Conservation (phyloP, 2,797 vertebrate genomes). For the Crocidura indochinensis region DNA sequence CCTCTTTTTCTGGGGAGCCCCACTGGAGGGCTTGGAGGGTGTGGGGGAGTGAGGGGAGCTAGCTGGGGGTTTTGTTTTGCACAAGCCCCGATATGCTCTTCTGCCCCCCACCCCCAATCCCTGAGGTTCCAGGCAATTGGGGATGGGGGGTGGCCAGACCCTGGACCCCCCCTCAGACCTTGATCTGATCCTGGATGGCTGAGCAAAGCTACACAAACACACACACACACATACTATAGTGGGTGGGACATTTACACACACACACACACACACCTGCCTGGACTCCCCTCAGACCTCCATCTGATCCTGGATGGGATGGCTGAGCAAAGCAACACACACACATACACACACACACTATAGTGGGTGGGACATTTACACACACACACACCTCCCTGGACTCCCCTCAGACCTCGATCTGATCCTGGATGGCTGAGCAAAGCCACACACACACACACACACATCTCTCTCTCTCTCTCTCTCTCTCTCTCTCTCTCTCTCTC, state of each 20-base stretch:
- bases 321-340: too few relatives aligned
- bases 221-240: too few relatives aligned
- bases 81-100: slow-evolving; percentile 29
- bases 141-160: background rate
- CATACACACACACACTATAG: too few relatives aligned
- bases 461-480: too few relatives aligned
- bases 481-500: too few relatives aligned
- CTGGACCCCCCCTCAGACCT: background rate
- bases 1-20: background rate
- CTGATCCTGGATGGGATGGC: too few relatives aligned
- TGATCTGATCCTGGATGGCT: slow-evolving; percentile 75
- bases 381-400: background rate
- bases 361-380: too few relatives aligned
- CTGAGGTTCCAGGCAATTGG: slow-evolving; percentile 46
- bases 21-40: background rate
- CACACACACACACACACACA: too few relatives aligned
- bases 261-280: too few relatives aligned
- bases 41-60: slow-evolving; percentile 23
- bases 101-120: background rate
- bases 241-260: too few relatives aligned
- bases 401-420: slow-evolving; percentile 57
- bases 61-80: slow-evolving; percentile 36
- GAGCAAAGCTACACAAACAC: slow-evolving; percentile 67
- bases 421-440: slow-evolving; percentile 78
- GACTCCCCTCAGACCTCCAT: too few relatives aligned